A percentile compares a stretch with the other conserved stretches of the same genome.
Evolutionary conservation across 2,113 vertebrate genomes (phyloP).

Genomic region (Crocuta crocuta): DNA sequence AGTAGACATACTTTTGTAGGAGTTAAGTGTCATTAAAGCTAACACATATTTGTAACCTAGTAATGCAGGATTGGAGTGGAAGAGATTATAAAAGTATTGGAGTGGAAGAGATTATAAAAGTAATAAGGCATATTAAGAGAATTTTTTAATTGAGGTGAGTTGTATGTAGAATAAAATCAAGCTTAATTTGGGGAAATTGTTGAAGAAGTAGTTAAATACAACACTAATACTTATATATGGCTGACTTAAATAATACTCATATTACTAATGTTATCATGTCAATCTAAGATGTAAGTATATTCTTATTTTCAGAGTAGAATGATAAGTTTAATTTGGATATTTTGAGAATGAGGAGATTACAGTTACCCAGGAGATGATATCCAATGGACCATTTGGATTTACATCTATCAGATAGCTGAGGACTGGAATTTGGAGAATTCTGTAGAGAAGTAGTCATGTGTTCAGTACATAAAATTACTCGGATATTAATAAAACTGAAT

Average conservation of each 20-base stretch:
- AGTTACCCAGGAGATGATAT: not conserved
- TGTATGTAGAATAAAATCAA: slow-evolving; percentile 29
- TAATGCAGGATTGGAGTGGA: not conserved
- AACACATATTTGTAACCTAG: not conserved
- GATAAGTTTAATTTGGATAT: not conserved
- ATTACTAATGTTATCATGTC: slow-evolving; percentile 16
- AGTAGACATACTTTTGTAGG: not conserved
- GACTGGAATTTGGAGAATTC: not conserved
- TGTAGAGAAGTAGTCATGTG: not conserved
- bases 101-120: not conserved
- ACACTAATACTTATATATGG: not conserved
- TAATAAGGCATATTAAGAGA: not conserved
- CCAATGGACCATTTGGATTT: not conserved
- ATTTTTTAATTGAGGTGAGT: not conserved
- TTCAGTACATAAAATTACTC: not conserved
- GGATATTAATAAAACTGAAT: not conserved
- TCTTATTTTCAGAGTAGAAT: slow-evolving; percentile 12
- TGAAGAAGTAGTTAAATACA: not conserved
- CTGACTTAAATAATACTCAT: not conserved
- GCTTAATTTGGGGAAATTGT: not conserved
- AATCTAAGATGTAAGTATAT: not conserved
- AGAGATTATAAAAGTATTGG: not conserved
- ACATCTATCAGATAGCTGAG: not conserved
- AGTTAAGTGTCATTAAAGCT: not conserved
- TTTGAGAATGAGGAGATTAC: not conserved